Evolutionary conservation across 64 coral and sea anemone species (phyloP), one percentile per base, ranked within the genome.

Genomic region (Pocillopora damicornis): DNA sequence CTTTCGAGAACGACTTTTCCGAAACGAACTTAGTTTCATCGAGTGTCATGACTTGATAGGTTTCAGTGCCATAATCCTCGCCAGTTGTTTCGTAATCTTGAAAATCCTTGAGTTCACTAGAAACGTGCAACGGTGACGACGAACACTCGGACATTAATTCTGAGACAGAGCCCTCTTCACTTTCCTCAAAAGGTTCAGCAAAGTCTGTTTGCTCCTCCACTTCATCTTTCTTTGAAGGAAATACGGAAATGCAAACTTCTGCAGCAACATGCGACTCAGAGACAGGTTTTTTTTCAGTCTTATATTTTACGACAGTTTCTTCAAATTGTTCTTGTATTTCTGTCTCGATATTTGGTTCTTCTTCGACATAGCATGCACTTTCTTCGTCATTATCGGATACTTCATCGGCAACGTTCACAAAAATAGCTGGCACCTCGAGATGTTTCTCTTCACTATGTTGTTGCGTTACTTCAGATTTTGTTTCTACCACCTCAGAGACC

Each of bases 171-270:
- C 58, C 61, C n/a, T 76, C 74, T 22, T 87, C 73, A 22, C 61
- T 78, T 76, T 76, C 86, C 76, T 88, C 86, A 60, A 88, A 78
- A 77, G 86, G 58, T 34, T 77, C 58, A 34, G 72, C 86, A 76
- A 59, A 36, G 34, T 88, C 86, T 59, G 16, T 77, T 76, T 59
- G 14, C 22, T 75, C 15, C 7, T 35, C 30, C 23, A 35, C 67
- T 0, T 22, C 69, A 13, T 56, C 15, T 59, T 35, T 23, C 42
- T 42, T 15, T 13, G 42, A 60, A 16, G 35, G 18, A 83, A 45
- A 18, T 37, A 69, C 80, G 22, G 62, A 56, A 35, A 65, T 36
- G 35, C 34, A 68, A 45, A 51, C 17, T 15, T 83, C 62, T 20
- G 80, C 62, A 37, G 60, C 34, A 9, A 20, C 63, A 37, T 83